A percentile compares a stretch with the other conserved stretches of the same genome.
Conservation (phyloP, 2,888 invertebrate species). For the Drosophila monieri region DNA sequence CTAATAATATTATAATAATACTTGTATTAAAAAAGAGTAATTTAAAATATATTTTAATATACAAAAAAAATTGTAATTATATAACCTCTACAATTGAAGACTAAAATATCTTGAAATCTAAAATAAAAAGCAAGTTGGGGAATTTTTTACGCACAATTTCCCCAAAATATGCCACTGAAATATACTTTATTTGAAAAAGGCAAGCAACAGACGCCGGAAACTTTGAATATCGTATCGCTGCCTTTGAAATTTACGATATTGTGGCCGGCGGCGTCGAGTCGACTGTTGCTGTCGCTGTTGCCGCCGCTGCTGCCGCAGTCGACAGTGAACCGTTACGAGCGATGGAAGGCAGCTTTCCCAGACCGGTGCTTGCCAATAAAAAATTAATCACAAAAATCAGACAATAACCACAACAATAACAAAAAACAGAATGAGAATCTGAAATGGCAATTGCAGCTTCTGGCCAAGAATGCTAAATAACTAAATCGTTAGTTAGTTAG, state of each 20-base stretch:
- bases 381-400: slow-evolving; percentile 16
- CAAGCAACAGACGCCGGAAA: slow-evolving; percentile 6
- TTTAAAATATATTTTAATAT: too few species aligned
- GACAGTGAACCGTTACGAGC: slow-evolving; percentile 81
- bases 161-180: neutral
- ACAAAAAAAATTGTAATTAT: too few species aligned
- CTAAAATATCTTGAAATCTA: neutral
- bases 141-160: neutral
- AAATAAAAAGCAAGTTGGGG: neutral
- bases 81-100: too few species aligned
- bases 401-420: neutral
- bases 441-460: neutral
- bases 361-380: slow-evolving; percentile 37
- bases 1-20: too few species aligned
- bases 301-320: slow-evolving; percentile 65
- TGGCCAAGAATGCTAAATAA: neutral
- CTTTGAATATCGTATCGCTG: slow-evolving; percentile 5
- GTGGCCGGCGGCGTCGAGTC: neutral
- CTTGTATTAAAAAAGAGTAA: too few species aligned
- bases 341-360: slow-evolving; percentile 61
- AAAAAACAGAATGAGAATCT: neutral
- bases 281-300: neutral
- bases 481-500: neutral
- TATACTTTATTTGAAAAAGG: neutral
- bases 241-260: neutral